Percentiles rank a stretch among this genome's conserved stretches.
These are phyloP conservation scores for Alouatta palliata DNA, from an alignment of 2,113 vertebrate genomes.

Conservation along the genomic window DNA sequence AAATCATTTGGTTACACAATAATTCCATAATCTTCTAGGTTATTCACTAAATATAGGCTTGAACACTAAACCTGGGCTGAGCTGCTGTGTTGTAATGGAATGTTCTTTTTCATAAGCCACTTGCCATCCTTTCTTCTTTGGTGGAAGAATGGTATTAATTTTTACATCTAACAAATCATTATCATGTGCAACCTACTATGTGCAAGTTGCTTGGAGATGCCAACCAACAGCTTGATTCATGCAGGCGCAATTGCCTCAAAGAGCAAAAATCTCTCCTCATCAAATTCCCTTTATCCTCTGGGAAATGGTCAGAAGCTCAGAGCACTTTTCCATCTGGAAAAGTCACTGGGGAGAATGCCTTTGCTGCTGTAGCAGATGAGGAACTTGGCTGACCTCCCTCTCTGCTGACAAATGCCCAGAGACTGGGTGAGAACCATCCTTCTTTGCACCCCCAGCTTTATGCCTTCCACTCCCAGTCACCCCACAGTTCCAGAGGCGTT, in stretches of 20 bases:
- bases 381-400: slow-evolving; percentile 68
- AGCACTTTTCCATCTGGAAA: slow-evolving; percentile 75
- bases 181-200: neutral
- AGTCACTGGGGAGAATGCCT: slow-evolving; percentile 55
- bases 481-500: neutral
- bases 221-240: neutral
- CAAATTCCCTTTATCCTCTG: slow-evolving; percentile 31
- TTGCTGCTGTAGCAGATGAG: slow-evolving; percentile 43
- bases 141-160: neutral
- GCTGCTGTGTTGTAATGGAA: neutral
- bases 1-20: neutral
- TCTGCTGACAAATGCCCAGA: slow-evolving; percentile 51
- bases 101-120: neutral
- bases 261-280: neutral
- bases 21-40: neutral
- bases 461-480: neutral
- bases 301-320: slow-evolving; percentile 55
- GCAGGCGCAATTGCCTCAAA: neutral
- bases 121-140: neutral
- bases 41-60: neutral
- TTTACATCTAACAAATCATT: neutral
- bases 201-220: neutral
- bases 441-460: neutral
- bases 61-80: neutral
- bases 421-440: slow-evolving; percentile 49